These are phyloP conservation scores for Acheta domesticus DNA, from an alignment of 2,888 invertebrate genomes.

Conservation along the genomic window DNA sequence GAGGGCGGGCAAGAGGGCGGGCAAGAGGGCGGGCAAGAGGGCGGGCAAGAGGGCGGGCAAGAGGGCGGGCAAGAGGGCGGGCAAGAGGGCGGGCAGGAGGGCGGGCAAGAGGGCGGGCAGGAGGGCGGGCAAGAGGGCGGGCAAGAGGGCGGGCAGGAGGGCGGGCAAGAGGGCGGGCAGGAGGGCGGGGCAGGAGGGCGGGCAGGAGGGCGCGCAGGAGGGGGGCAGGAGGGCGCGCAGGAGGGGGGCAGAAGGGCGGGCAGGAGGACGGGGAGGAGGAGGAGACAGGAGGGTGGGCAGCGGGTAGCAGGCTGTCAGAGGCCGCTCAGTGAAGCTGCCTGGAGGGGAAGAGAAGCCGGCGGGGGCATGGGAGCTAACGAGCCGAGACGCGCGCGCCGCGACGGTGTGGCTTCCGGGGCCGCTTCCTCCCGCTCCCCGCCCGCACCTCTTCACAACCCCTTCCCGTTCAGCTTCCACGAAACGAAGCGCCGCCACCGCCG, in stretches of 20 bases:
- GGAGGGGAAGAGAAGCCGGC: no score
- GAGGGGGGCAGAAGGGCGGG: background rate
- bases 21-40: background rate
- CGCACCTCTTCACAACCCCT: background rate
- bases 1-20: background rate
- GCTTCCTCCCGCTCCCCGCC: background rate
- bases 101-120: background rate
- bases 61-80: background rate
- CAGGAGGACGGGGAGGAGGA: background rate
- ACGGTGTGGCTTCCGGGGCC: background rate
- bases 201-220: no score
- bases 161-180: no score
- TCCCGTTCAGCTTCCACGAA: background rate
- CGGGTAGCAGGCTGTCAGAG: background rate
- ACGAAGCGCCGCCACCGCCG: background rate
- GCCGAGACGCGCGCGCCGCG: background rate
- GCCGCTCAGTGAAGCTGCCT: no score
- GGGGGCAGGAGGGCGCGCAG: background rate
- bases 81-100: background rate
- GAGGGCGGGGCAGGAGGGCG: no score
- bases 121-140: background rate
- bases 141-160: background rate
- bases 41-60: background rate
- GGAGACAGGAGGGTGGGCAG: background rate
- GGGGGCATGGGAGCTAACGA: background rate